A percentile compares a stretch with the other conserved stretches of the same genome.
phyloP scores from a whole-genome alignment of 92 coral and sea anemone species.

The Plumapathes pennacea region DNA sequence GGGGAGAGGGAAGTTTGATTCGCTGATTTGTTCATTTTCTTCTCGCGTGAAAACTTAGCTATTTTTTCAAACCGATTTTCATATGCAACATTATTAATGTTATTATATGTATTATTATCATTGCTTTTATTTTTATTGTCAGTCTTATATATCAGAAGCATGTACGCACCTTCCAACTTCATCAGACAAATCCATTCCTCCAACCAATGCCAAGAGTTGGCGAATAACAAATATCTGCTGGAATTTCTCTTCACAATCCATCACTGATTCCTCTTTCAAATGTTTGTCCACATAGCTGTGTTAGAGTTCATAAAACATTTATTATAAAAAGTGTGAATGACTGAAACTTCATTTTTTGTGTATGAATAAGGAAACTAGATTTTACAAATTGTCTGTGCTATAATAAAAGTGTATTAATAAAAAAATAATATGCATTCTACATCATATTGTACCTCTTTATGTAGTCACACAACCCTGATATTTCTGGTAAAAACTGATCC shows the following conservation, averaged over 20 bases:
- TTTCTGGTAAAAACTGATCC: conserved; percentile 84
- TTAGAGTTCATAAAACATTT: not conserved
- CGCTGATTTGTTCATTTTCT: not conserved
- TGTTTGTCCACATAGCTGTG: conserved; percentile 65
- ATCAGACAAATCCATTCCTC: conserved; percentile 85
- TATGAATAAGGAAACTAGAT: too few relatives aligned
- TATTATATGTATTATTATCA: too few relatives aligned
- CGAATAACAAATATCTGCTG: conserved; percentile 59
- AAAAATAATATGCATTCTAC: too few relatives aligned
- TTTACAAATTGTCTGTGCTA: not conserved
- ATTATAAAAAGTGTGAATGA: too few relatives aligned
- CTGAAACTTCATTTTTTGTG: not conserved
- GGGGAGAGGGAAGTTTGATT: too few relatives aligned
- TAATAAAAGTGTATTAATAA: not conserved
- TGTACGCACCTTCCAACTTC: conserved; percentile 99
- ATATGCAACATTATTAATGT: too few relatives aligned
- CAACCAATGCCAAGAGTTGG: conserved; percentile 75
- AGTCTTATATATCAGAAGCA: too few relatives aligned
- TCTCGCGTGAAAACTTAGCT: too few relatives aligned
- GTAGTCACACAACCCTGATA: conserved; percentile 83
- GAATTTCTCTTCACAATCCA: conserved; percentile 25
- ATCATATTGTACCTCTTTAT: conserved; percentile 67
- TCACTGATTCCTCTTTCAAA: conserved; percentile 32
- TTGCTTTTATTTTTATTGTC: too few relatives aligned
- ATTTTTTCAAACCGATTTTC: conserved; percentile 4